Conservation (phyloP, 2,888 invertebrate species). For the Nemapogon koenigi region DNA sequence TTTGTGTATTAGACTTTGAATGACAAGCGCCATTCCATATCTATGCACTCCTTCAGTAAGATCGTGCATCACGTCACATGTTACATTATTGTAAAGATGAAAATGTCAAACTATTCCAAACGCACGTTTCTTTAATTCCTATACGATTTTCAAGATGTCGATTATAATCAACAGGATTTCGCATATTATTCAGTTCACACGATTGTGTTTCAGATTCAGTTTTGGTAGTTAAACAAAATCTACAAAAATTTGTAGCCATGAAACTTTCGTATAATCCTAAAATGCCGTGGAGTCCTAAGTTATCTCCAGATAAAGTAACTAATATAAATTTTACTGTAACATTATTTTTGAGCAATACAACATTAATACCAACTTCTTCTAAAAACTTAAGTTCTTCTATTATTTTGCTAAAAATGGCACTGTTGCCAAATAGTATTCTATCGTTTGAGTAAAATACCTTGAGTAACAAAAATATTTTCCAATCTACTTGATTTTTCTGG, state of each 20-base stretch:
- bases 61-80: conserved; percentile 28
- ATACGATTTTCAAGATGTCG: conserved; percentile 4
- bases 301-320: conserved; percentile 21
- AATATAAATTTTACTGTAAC: conserved; percentile 15
- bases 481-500: neutral
- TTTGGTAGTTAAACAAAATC: conserved; percentile 20
- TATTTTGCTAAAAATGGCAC: conserved; percentile 13
- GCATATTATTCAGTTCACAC: conserved; percentile 7
- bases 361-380: conserved; percentile 6
- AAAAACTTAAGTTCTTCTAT: conserved; percentile 17
- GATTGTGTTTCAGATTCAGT: conserved; percentile 6
- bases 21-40: conserved; percentile 23
- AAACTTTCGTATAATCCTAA: conserved; percentile 22
- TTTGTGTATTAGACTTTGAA: conserved; percentile 16
- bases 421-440: neutral
- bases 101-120: conserved; percentile 21
- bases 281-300: conserved; percentile 22
- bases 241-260: conserved; percentile 20
- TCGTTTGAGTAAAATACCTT: too few relatives aligned
- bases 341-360: neutral
- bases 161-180: conserved; percentile 4
- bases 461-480: neutral
- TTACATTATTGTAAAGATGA: conserved; percentile 22
- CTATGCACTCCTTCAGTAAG: conserved; percentile 21
- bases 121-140: conserved; percentile 21